Percentiles rank a stretch among this genome's conserved stretches.
These are phyloP conservation scores for Clarias macrocephalus DNA, from an alignment of 2,113 vertebrate species.

Conservation along the genomic window DNA sequence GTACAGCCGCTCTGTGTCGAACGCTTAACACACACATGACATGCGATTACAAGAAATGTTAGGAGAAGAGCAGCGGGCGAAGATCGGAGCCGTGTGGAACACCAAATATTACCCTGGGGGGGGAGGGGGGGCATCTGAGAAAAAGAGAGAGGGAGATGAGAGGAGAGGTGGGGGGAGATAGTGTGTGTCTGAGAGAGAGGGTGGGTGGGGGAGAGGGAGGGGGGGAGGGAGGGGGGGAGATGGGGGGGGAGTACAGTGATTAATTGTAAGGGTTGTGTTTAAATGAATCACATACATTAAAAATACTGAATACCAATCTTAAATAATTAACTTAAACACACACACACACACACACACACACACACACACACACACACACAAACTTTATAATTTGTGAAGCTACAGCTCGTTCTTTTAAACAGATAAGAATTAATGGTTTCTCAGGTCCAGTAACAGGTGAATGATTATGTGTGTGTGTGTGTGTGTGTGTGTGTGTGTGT, in stretches of 20 bases:
- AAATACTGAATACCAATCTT: neutral
- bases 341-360: slow-evolving; percentile 17
- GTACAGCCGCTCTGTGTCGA: neutral
- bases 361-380: neutral
- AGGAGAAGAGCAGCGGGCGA: too few species aligned
- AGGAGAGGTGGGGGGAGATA: neutral
- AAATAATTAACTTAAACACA: neutral
- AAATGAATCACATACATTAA: neutral
- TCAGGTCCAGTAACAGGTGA: neutral
- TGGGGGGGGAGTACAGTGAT: neutral
- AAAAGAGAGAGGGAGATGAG: neutral
- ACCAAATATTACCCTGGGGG: neutral
- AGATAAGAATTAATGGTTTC: slow-evolving; percentile 74
- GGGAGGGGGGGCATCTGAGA: too few species aligned
- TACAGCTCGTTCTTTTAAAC: slow-evolving; percentile 64
- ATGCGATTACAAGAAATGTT: too few species aligned
- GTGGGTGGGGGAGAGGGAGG: too few species aligned
- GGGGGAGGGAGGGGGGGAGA: too few species aligned
- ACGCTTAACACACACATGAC: too few species aligned
- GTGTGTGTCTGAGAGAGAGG: neutral
- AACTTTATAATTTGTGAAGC: slow-evolving; percentile 63
- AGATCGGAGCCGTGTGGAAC: neutral
- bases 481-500: neutral
- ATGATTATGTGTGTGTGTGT: neutral
- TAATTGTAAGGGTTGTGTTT: neutral